Conservation (phyloP, 1,140 invertebrate species). For the Sarcophaga peregrina region DNA sequence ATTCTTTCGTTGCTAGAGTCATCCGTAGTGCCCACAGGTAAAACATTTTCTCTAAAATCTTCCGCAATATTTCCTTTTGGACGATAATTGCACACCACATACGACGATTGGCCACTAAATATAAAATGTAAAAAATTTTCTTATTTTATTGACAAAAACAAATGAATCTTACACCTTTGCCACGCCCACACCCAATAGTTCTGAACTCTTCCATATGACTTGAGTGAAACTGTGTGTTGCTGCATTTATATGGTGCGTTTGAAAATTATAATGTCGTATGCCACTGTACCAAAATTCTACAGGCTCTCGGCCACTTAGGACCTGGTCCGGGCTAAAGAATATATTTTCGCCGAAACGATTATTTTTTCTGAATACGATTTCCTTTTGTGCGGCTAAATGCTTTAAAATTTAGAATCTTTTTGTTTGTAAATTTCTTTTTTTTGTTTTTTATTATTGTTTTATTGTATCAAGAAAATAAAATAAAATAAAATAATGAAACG, state of each 20-base stretch:
- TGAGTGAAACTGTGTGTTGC: slow-evolving; percentile 78
- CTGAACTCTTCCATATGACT: slow-evolving; percentile 78
- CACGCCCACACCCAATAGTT: slow-evolving; percentile 78
- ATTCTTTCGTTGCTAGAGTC: no score
- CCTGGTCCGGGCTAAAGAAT: slow-evolving; percentile 75
- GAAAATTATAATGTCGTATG: slow-evolving; percentile 69
- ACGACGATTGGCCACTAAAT: slow-evolving; percentile 52
- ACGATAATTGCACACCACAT: slow-evolving; percentile 58
- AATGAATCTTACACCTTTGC: slow-evolving; percentile 68
- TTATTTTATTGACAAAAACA: not conserved
- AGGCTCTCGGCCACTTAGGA: slow-evolving; percentile 70
- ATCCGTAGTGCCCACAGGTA: not conserved
- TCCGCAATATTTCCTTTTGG: slow-evolving; percentile 58
- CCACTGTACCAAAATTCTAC: slow-evolving; percentile 75
- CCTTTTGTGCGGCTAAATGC: slow-evolving; percentile 14
- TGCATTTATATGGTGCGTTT: slow-evolving; percentile 74
- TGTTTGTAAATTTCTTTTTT: not conserved
- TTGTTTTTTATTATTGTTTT: not conserved
- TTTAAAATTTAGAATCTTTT: not conserved
- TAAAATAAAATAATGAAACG: no score
- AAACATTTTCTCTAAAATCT: slow-evolving; percentile 51
- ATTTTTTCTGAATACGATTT: slow-evolving; percentile 74
- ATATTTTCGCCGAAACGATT: slow-evolving; percentile 86
- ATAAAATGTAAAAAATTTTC: not conserved
- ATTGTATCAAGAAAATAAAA: no score